Evolutionary conservation across 2,888 invertebrate genomes (phyloP), one percentile per base, ranked within the genome.

Genomic region (Cephalotes varians): DNA sequence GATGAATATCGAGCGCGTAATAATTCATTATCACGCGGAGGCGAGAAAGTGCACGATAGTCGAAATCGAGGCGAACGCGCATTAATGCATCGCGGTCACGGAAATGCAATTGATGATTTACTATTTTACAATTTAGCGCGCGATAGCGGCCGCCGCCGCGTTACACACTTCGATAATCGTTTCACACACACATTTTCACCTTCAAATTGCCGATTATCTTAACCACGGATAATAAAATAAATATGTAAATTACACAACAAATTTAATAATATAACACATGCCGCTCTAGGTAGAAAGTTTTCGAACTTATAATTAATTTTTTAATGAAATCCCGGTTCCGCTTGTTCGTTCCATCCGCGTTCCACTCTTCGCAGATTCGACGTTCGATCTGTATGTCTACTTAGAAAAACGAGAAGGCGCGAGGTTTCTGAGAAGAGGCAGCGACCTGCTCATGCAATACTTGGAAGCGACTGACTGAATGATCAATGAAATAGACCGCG

Each of bases 401-500:
- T 34, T 60, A n/a, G 25, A 40, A 28, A 58, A 47, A 31, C 47
- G 25, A 62, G 18, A 18, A 69, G 79, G 34, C 28, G 25, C 34
- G 58, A 54, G 72, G 28, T 56, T 82, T 87, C 85, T 56, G 84
- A 81, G 85, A 81, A 87, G 83, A 62, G 80, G 65, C 51, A 69
- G 67, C 67, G 72, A 80, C 71, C 86, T 58, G 81, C 76, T 83
- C 84, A 54, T 62, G 86, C 65, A 54, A 64, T 88, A 89, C 89
- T 83, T 83, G 87, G 86, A 87, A 84, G 58, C 65, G 81, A 28
- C 83, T 86, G 88, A 91, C 86, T 65, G 76, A 91, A 93, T 92
- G 93, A 93, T 93, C 93, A 93, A 93, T 93, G 93, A 92, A 93
- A 92, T 92, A 88, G 92, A 81, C 91, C 91, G 89, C 83, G 88